Percentiles rank a stretch among this genome's conserved stretches.
Conservation (phyloP, 2,888 invertebrate species). For the Octonoba sinensis region DNA sequence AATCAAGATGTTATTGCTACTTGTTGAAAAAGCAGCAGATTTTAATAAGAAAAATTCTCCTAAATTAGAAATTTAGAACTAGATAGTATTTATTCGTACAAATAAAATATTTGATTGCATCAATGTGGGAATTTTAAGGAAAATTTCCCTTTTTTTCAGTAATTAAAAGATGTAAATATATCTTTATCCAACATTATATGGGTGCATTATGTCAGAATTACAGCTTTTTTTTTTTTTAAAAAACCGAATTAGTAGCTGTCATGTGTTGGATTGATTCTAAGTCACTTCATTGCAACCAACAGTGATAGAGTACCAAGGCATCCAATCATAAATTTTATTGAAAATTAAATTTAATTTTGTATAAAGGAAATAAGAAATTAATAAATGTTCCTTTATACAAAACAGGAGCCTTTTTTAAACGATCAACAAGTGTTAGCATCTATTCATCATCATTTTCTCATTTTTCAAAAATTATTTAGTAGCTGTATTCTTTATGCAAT, state of each 20-base stretch:
- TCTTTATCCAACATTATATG: neutral
- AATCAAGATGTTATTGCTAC: constrained; percentile 61
- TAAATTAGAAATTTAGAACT: constrained; percentile 52
- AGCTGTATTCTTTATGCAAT: no score
- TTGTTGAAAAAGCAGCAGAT: constrained; percentile 59
- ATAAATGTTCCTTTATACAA: no score
- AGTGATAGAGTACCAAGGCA: neutral
- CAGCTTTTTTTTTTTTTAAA: no score
- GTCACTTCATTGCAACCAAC: no score
- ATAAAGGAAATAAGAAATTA: no score
- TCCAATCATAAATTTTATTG: neutral
- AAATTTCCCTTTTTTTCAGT: constrained; percentile 37
- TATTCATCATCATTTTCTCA: no score
- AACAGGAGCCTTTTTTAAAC: no score
- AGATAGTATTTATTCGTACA: constrained; percentile 61
- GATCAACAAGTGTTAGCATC: no score
- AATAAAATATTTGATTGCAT: constrained; percentile 40
- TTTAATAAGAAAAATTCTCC: constrained; percentile 55
- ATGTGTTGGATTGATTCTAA: no score
- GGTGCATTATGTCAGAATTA: neutral
- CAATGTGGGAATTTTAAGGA: constrained; percentile 51
- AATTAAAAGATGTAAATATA: constrained; percentile 15
- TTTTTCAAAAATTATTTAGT: no score
- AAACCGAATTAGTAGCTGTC: no score
- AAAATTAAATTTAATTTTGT: neutral